A percentile compares a stretch with the other conserved stretches of the same genome.
phyloP scores from a whole-genome alignment of 2,113 vertebrate species.

The Ia io region DNA sequence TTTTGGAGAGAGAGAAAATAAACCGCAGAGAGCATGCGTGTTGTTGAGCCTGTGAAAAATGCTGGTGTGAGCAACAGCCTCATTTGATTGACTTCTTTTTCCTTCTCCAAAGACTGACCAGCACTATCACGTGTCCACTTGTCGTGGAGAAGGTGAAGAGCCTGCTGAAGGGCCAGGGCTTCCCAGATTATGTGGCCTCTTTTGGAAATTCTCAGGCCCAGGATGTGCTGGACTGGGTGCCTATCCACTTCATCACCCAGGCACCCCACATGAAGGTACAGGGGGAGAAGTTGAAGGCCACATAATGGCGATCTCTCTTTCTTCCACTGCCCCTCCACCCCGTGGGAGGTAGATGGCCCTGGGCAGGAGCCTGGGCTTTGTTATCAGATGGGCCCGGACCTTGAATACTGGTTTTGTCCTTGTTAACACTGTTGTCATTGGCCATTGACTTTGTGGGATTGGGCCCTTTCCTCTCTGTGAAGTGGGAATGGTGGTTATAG shows the following conservation, averaged over 20 bases:
- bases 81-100: neutral
- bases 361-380: neutral
- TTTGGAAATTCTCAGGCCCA: slow-evolving; percentile 91
- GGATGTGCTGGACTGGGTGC: slow-evolving; percentile 90
- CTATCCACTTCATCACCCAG: slow-evolving; percentile 65
- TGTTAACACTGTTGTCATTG: neutral
- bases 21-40: neutral
- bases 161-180: slow-evolving; percentile 87
- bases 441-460: neutral
- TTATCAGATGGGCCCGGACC: neutral
- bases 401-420: neutral
- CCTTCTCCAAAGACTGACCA: slow-evolving; percentile 73
- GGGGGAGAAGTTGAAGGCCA: neutral
- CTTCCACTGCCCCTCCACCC: too few species aligned
- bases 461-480: neutral
- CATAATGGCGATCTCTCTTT: rapidly evolving
- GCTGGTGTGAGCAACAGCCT: neutral
- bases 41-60: neutral
- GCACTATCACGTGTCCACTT: slow-evolving; percentile 80
- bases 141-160: slow-evolving; percentile 82
- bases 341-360: neutral
- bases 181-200: slow-evolving; percentile 87
- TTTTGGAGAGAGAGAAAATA: neutral
- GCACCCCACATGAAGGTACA: slow-evolving; percentile 67
- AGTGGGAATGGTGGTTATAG: neutral